A percentile compares a stretch with the other conserved stretches of the same genome.
These are phyloP conservation scores for Calypte anna DNA, from an alignment of 2,113 vertebrate species.

Conservation along the genomic window DNA sequence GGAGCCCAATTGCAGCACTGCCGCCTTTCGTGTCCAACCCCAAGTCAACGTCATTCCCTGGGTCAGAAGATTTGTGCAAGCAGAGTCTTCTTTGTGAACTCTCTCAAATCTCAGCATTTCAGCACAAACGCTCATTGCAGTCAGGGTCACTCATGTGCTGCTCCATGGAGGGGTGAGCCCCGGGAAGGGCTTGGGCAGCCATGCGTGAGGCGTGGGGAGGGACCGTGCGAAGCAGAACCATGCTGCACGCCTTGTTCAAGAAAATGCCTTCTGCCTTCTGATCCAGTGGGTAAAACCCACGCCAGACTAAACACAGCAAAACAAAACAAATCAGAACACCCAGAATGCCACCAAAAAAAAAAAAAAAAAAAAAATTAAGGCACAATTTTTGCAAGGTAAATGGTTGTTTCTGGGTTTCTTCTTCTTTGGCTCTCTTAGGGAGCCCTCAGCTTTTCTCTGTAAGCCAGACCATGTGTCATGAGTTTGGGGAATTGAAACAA, in stretches of 20 bases:
- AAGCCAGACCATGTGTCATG: not conserved
- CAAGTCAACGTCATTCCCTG: not conserved
- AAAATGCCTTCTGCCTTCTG: not conserved
- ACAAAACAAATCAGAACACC: not conserved
- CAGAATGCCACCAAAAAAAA: not conserved
- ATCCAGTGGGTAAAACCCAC: not conserved
- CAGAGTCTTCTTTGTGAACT: accelerated
- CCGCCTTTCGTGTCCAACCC: not conserved
- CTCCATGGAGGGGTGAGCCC: not conserved
- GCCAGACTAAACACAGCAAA: not conserved
- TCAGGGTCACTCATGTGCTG: accelerated
- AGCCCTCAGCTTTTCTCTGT: not conserved
- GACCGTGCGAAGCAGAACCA: accelerated
- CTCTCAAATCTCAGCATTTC: not conserved
- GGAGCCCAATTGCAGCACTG: not conserved
- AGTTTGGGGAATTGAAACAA: not conserved
- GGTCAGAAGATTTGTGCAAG: not conserved
- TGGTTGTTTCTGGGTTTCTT: not conserved
- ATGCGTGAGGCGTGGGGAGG: accelerated
- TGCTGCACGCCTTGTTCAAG: accelerated
- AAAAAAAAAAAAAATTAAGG: not conserved
- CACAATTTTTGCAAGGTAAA: not conserved
- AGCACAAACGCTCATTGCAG: accelerated
- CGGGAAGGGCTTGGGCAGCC: accelerated
- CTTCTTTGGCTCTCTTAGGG: not conserved